Evolutionary conservation across 2,797 vertebrate species (phyloP).

Genomic region (Pangasius krempfi): DNA sequence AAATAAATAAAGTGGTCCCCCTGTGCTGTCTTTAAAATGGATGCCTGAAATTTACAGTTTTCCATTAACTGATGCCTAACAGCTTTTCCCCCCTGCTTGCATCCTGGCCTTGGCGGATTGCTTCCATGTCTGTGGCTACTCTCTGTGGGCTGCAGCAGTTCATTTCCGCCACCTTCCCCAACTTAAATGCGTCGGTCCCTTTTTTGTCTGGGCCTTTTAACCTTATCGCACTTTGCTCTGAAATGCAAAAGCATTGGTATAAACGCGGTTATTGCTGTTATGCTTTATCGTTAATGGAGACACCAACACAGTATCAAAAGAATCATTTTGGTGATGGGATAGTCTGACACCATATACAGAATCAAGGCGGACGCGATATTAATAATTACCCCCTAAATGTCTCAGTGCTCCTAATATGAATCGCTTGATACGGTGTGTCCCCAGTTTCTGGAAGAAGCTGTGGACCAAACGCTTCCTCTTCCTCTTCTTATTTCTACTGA

Average conservation of each 20-base stretch:
- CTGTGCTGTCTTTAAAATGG: conserved; percentile 76
- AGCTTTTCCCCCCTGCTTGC: conserved; percentile 67
- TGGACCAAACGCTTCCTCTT: conserved; percentile 40
- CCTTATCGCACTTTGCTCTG: conserved; percentile 62
- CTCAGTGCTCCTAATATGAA: conserved; percentile 58
- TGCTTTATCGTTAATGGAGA: conserved; percentile 64
- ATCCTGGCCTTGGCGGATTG: conserved; percentile 58
- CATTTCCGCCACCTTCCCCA: conserved; percentile 64
- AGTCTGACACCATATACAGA: conserved; percentile 53
- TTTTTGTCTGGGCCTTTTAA: conserved; percentile 59
- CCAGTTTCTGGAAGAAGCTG: conserved; percentile 16
- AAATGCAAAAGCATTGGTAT: conserved; percentile 66
- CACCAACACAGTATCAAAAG: conserved; percentile 59
- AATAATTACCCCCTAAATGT: conserved; percentile 61
- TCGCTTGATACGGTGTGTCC: conserved; percentile 40
- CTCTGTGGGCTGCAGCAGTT: conserved; percentile 58
- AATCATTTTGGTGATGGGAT: conserved; percentile 63
- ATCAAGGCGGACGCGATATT: conserved; percentile 59
- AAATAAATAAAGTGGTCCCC: conserved; percentile 78
- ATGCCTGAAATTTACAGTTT: conserved; percentile 78
- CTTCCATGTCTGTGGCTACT: conserved; percentile 57
- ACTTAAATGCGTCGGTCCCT: conserved; percentile 62
- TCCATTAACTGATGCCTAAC: conserved; percentile 78
- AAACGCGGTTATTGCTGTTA: conserved; percentile 59
- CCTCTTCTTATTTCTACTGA: conserved; percentile 27